phyloP scores from a whole-genome alignment of 2,797 vertebrate genomes.

The Falco rusticolus region DNA sequence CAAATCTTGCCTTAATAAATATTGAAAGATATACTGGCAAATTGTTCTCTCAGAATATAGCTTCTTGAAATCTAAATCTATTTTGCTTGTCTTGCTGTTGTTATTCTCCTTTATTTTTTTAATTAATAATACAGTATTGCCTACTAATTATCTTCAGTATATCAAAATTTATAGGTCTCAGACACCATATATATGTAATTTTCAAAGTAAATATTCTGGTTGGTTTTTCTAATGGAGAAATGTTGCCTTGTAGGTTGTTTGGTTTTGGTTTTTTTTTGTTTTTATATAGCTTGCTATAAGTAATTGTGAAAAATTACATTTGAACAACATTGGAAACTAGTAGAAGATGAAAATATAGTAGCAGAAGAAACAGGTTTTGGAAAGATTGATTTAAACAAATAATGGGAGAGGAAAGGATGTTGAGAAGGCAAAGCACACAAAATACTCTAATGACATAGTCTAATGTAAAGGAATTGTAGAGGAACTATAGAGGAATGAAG shows the following conservation, averaged over 20 bases:
- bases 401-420: background rate
- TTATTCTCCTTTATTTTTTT: background rate
- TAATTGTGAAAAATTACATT: background rate
- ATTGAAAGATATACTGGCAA: background rate
- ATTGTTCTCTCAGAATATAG: background rate
- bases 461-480: no score
- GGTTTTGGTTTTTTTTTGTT: background rate
- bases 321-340: background rate
- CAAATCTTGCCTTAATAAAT: background rate
- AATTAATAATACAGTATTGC: background rate
- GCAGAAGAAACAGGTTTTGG: background rate
- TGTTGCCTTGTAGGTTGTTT: no score
- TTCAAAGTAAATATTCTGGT: background rate
- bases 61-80: background rate
- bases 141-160: background rate
- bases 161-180: background rate
- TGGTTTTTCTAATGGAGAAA: background rate
- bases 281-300: background rate
- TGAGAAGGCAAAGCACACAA: background rate
- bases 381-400: background rate
- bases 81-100: background rate
- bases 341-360: background rate
- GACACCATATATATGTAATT: background rate
- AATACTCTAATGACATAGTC: background rate
- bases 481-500: no score